A percentile compares a stretch with the other conserved stretches of the same genome.
Conservation (phyloP, 1,140 invertebrate genomes). For the Drosophila willistoni region DNA sequence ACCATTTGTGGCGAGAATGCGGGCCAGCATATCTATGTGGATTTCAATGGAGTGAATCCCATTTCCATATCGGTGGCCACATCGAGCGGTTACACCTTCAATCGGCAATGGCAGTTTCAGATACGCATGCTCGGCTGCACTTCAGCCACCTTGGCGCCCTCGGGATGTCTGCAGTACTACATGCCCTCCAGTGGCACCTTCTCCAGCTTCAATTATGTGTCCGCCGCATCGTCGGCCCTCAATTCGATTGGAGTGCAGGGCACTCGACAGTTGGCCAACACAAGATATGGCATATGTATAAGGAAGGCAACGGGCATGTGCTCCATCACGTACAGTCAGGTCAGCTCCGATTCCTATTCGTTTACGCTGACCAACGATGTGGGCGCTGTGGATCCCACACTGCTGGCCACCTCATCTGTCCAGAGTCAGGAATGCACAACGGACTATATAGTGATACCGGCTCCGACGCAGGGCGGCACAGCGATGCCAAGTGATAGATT, state of each 20-base stretch:
- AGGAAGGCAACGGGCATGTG: conserved; percentile 73
- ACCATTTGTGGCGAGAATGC: conserved; percentile 91
- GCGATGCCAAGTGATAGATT: conserved; percentile 86
- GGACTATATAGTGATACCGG: conserved; percentile 90
- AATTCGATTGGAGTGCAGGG: conserved; percentile 84
- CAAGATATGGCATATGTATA: conserved; percentile 87
- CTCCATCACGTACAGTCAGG: conserved; percentile 79
- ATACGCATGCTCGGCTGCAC: conserved; percentile 89
- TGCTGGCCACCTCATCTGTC: conserved; percentile 84
- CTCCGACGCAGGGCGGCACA: conserved; percentile 84
- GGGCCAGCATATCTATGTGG: conserved; percentile 91
- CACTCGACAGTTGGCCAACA: conserved; percentile 89
- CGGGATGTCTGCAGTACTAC: conserved; percentile 92
- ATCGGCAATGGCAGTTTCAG: conserved; percentile 90
- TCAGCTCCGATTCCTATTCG: conserved; percentile 85
- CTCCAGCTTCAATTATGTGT: conserved; percentile 90
- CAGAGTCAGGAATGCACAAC: conserved; percentile 86
- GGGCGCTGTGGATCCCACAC: conserved; percentile 84
- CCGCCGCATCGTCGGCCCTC: conserved; percentile 84
- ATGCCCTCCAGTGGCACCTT: conserved; percentile 87
- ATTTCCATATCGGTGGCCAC: conserved; percentile 89
- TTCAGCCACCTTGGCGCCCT: conserved; percentile 85
- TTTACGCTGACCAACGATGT: conserved; percentile 89
- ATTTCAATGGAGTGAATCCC: conserved; percentile 88
- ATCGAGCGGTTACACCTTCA: conserved; percentile 85